Evolutionary conservation across 2,888 invertebrate species (phyloP).

Genomic region (Cerastis rubricosa): DNA sequence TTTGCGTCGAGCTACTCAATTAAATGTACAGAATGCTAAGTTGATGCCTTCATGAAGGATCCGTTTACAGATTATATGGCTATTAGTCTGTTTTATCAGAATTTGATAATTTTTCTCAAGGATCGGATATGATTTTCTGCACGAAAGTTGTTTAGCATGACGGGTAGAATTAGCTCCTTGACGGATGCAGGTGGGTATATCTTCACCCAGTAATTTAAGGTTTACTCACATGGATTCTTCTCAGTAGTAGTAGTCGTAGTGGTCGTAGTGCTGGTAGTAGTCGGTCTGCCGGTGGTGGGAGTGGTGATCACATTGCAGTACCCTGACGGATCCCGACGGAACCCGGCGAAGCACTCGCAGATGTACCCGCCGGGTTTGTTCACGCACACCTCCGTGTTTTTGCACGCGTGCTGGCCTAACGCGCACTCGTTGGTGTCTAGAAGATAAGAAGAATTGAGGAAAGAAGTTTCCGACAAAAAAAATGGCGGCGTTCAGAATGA

Average conservation of each 20-base stretch:
- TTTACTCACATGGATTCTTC: constrained; percentile 61
- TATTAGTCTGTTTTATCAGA: too few relatives aligned
- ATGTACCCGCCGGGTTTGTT: constrained; percentile 93
- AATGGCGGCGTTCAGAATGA: too few relatives aligned
- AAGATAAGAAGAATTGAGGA: background rate
- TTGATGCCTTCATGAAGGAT: too few relatives aligned
- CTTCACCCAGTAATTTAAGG: background rate
- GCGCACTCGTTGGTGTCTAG: constrained; percentile 95
- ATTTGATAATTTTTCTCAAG: background rate
- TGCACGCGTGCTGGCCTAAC: constrained; percentile 81
- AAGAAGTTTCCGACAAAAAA: background rate
- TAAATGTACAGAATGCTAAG: too few relatives aligned
- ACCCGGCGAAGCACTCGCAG: constrained; percentile 95
- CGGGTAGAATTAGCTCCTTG: background rate
- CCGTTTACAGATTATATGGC: too few relatives aligned
- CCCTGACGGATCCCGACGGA: constrained; percentile 91
- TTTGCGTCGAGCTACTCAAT: too few relatives aligned
- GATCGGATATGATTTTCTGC: background rate
- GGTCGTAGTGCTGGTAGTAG: constrained; percentile 64
- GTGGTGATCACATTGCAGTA: constrained; percentile 75
- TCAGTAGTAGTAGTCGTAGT: constrained; percentile 61
- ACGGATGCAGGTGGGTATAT: background rate
- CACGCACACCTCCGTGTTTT: constrained; percentile 72
- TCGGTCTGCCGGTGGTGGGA: constrained; percentile 64
- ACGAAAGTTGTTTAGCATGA: background rate